Evolutionary conservation across 2,113 vertebrate species (phyloP).

Genomic region (Plotosus lineatus): DNA sequence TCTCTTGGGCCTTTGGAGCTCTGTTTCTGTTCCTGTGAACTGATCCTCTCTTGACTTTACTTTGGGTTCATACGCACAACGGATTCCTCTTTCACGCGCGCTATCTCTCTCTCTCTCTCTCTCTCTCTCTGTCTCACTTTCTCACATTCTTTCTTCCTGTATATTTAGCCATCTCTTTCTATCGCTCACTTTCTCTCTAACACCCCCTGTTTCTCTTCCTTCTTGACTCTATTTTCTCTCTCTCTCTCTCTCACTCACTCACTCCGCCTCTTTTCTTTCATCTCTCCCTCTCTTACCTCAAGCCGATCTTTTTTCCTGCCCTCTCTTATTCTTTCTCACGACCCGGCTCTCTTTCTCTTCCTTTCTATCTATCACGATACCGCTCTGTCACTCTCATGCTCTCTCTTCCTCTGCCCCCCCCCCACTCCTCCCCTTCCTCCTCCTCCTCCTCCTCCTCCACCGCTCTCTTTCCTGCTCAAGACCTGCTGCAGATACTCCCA

Average conservation of each 20-base stretch:
- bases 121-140: neutral
- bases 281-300: neutral
- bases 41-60: conserved; percentile 29
- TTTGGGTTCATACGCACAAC: conserved; percentile 27
- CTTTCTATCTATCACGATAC: neutral
- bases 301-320: no score
- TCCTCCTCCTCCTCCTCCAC: conserved; percentile 4
- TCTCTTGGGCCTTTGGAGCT: conserved; percentile 18
- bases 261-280: neutral
- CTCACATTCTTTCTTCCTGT: no score
- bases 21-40: conserved; percentile 37
- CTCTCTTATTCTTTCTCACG: neutral
- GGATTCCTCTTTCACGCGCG: conserved; percentile 24
- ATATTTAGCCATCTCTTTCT: conserved; percentile 17
- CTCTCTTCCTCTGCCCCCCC: no score
- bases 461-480: conserved; percentile 4
- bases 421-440: no score
- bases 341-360: neutral
- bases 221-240: conserved; percentile 9
- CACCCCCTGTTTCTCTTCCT: neutral
- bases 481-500: conserved; percentile 43
- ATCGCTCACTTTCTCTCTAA: conserved; percentile 6
- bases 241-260: neutral
- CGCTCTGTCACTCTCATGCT: neutral
- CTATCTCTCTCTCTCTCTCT: neutral